Evolutionary conservation across 2,113 vertebrate species (phyloP).

Genomic region (Regulus satrapa): DNA sequence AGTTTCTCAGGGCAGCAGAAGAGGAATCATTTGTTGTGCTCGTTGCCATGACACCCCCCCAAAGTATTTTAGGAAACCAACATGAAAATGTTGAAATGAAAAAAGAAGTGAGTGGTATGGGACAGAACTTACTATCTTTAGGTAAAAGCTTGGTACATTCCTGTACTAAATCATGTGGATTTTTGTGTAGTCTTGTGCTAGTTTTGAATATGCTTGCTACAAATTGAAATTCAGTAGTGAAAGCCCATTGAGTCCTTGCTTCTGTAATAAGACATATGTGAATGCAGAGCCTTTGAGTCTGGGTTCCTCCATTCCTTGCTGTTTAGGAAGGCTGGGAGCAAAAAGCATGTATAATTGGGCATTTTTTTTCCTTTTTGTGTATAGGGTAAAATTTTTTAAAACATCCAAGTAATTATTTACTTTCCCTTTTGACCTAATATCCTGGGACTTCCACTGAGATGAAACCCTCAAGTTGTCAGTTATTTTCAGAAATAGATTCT

Average conservation of each 20-base stretch:
- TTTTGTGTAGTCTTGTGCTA: neutral
- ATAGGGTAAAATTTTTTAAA: neutral
- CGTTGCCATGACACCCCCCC: neutral
- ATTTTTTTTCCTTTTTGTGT: neutral
- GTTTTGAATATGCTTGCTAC: neutral
- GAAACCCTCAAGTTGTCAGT: neutral
- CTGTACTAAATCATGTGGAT: neutral
- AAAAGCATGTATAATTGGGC: neutral
- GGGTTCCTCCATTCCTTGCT: neutral
- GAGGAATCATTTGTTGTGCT: neutral
- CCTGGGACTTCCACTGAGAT: neutral
- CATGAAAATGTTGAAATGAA: neutral
- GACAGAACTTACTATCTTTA: neutral
- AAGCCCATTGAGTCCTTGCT: neutral
- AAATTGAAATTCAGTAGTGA: neutral
- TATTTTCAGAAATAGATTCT: neutral
- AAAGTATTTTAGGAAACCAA: neutral
- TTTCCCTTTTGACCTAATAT: neutral
- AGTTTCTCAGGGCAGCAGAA: neutral
- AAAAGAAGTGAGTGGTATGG: neutral
- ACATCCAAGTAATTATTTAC: neutral
- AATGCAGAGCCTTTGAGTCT: neutral
- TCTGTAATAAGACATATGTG: neutral
- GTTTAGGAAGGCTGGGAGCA: neutral
- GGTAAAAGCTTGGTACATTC: neutral